Conservation (phyloP, 2,888 invertebrate species). For the Apodemia mormo region DNA sequence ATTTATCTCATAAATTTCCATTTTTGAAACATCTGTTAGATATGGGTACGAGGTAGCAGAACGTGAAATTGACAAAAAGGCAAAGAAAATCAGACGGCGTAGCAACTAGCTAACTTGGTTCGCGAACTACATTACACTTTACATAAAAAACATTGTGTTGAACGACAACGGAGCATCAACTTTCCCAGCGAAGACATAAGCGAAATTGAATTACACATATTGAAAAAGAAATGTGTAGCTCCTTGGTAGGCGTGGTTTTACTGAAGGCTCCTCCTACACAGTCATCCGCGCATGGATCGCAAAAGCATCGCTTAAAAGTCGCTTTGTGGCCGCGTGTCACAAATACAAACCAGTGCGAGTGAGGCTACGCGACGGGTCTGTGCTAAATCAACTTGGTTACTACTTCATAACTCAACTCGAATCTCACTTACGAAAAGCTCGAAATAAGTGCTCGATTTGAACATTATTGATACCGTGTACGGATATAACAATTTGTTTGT, state of each 20-base stretch:
- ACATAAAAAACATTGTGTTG: constrained; percentile 82
- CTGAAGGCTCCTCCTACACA: constrained; percentile 72
- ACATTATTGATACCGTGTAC: constrained; percentile 9
- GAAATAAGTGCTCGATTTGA: constrained; percentile 4
- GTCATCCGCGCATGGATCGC: constrained; percentile 74
- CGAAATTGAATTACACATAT: constrained; percentile 83
- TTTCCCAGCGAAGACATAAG: constrained; percentile 82
- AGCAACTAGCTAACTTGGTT: constrained; percentile 73
- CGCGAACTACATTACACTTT: constrained; percentile 80
- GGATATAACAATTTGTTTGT: not conserved
- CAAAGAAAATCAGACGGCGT: constrained; percentile 64
- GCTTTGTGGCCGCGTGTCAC: constrained; percentile 51
- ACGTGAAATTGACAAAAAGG: constrained; percentile 46
- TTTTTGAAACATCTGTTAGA: not conserved
- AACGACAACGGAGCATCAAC: constrained; percentile 81
- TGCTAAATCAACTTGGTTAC: constrained; percentile 60
- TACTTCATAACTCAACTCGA: constrained; percentile 43
- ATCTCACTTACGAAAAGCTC: not conserved
- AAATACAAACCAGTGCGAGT: constrained; percentile 55
- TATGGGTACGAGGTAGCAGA: constrained; percentile 5
- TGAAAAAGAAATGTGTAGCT: constrained; percentile 82
- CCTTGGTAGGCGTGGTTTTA: constrained; percentile 79
- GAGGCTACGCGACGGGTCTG: constrained; percentile 53
- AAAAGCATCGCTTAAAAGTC: constrained; percentile 57
- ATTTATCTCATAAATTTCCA: not conserved